Evolutionary conservation across 2,797 vertebrate species (phyloP).

Genomic region (Falco biarmicus): DNA sequence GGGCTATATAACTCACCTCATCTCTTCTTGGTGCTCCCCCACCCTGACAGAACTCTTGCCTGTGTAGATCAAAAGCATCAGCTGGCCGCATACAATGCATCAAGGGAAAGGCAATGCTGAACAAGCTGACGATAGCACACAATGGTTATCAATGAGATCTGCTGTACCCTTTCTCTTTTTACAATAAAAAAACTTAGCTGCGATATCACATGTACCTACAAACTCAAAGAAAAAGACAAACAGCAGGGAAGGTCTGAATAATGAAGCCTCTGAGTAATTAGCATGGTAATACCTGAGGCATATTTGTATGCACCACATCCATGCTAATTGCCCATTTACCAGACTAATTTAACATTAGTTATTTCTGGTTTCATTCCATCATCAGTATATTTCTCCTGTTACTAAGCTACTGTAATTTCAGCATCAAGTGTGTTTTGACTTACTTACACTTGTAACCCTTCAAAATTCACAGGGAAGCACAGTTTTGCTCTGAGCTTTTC

Average conservation of each 20-base stretch:
- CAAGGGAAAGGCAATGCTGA: background rate
- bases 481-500: background rate
- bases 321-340: constrained; percentile 43
- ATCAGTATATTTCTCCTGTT: constrained; percentile 24
- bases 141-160: background rate
- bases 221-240: constrained; percentile 11
- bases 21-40: background rate
- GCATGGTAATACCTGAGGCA: constrained; percentile 39
- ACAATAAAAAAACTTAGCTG: background rate
- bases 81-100: background rate
- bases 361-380: constrained; percentile 58
- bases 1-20: background rate
- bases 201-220: background rate
- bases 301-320: constrained; percentile 22
- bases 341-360: constrained; percentile 44
- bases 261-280: constrained; percentile 48
- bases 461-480: background rate
- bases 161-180: background rate
- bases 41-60: background rate
- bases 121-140: background rate
- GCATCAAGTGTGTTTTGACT: constrained; percentile 42
- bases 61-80: background rate
- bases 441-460: constrained; percentile 15
- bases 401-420: constrained; percentile 51
- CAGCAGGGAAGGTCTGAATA: constrained; percentile 21